Conservation (phyloP, 2,888 invertebrate species). For the Pristionchus exspectatus region DNA sequence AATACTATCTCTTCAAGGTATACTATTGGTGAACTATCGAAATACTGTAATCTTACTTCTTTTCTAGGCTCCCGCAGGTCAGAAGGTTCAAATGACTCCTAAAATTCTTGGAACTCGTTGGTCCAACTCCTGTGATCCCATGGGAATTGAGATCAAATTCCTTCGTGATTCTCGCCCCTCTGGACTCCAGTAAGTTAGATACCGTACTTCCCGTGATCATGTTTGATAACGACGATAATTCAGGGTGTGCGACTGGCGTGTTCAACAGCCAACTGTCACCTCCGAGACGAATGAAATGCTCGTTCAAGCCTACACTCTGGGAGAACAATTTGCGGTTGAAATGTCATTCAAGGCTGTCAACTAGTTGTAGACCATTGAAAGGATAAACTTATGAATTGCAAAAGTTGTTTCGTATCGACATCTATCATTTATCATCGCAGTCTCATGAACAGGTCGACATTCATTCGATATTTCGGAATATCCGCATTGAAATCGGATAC, state of each 20-base stretch:
- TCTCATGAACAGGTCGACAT: no score
- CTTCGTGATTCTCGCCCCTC: constrained; percentile 11
- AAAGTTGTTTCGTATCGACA: no score
- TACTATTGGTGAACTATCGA: background rate
- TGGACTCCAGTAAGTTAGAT: constrained; percentile 30
- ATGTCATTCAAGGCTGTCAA: constrained; percentile 22
- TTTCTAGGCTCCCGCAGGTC: constrained; percentile 45
- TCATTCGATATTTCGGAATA: no score
- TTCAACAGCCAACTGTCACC: background rate
- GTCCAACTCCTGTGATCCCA: constrained; percentile 3
- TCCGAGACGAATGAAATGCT: constrained; percentile 44
- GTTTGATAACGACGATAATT: background rate
- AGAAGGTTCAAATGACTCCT: constrained; percentile 2
- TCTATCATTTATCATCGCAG: no score
- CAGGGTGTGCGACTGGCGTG: constrained; percentile 18
- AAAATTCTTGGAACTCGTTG: constrained; percentile 25
- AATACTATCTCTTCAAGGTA: constrained; percentile 43
- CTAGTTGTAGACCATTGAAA: background rate
- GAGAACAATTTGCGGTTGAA: background rate
- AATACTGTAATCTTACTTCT: background rate
- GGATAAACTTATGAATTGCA: no score
- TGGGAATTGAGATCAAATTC: constrained; percentile 51
- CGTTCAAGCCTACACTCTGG: constrained; percentile 21
- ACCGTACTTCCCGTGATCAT: background rate
- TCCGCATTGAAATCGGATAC: no score